These are phyloP conservation scores for honey bee (Apis mellifera) DNA, from an alignment of 1,140 invertebrate species.

Conservation along the genomic window DNA sequence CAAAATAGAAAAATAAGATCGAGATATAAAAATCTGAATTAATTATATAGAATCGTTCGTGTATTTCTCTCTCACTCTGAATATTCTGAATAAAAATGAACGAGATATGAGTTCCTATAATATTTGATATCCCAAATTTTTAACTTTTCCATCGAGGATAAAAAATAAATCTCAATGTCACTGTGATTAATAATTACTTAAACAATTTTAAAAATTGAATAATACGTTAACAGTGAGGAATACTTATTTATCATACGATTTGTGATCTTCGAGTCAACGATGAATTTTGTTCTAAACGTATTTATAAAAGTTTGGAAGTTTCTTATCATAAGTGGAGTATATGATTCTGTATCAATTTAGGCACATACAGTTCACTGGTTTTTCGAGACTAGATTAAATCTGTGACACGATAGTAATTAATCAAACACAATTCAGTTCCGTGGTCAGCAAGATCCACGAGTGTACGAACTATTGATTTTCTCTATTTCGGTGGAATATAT, in stretches of 20 bases:
- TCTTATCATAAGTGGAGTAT: not conserved
- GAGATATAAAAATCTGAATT: no score
- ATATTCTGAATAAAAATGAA: no score
- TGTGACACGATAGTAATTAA: slow-evolving; percentile 11
- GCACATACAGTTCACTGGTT: not conserved
- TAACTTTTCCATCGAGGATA: no score
- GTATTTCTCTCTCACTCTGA: no score
- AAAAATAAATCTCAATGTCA: no score
- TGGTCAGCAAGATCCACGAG: not conserved
- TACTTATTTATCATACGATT: not conserved
- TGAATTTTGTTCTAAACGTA: not conserved
- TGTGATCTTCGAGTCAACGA: not conserved
- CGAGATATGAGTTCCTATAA: no score
- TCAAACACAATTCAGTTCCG: slow-evolving; percentile 1
- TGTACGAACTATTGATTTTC: slow-evolving; percentile 3
- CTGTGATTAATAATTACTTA: no score
- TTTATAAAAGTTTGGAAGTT: not conserved
- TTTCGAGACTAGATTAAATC: not conserved
- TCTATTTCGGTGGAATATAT: not conserved
- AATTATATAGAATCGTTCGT: no score
- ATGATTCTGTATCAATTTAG: not conserved
- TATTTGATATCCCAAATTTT: no score
- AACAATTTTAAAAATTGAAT: no score
- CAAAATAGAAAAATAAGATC: no score
- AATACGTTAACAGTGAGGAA: no score